A percentile compares a stretch with the other conserved stretches of the same genome.
These are phyloP conservation scores for Laterallus jamaicensis DNA, from an alignment of 2,113 vertebrate species.

Conservation along the genomic window DNA sequence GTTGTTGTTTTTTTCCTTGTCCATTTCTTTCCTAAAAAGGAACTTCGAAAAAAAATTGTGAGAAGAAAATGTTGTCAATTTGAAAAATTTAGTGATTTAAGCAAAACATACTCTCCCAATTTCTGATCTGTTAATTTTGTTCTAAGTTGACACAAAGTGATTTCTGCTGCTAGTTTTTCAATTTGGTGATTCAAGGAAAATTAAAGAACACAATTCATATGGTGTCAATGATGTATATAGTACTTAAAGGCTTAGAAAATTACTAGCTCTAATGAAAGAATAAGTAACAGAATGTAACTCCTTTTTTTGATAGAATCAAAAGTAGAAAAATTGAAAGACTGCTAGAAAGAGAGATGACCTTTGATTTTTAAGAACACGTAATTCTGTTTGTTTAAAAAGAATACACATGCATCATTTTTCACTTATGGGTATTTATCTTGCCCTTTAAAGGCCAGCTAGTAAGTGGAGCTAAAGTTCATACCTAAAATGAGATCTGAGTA, in stretches of 20 bases:
- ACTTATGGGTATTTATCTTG: conserved; percentile 41
- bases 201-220: not conserved
- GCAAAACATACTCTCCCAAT: not conserved
- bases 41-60: not conserved
- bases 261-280: not conserved
- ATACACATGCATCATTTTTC: conserved; percentile 53
- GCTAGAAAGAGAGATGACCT: not conserved
- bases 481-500: conserved; percentile 8
- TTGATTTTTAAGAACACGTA: not conserved
- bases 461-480: conserved; percentile 50
- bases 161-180: not conserved
- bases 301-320: not conserved
- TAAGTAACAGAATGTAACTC: not conserved
- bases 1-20: not conserved
- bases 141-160: not conserved
- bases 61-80: not conserved
- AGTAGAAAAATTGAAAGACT: not conserved
- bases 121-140: not conserved
- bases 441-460: conserved; percentile 56
- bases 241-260: not conserved
- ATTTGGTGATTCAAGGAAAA: not conserved
- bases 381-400: conserved; percentile 51
- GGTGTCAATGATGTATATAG: not conserved
- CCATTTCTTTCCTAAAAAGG: not conserved
- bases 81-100: not conserved